A percentile compares a stretch with the other conserved stretches of the same genome.
Evolutionary conservation across 1,140 invertebrate genomes (phyloP).

Genomic region (Heliconius nattereri): DNA sequence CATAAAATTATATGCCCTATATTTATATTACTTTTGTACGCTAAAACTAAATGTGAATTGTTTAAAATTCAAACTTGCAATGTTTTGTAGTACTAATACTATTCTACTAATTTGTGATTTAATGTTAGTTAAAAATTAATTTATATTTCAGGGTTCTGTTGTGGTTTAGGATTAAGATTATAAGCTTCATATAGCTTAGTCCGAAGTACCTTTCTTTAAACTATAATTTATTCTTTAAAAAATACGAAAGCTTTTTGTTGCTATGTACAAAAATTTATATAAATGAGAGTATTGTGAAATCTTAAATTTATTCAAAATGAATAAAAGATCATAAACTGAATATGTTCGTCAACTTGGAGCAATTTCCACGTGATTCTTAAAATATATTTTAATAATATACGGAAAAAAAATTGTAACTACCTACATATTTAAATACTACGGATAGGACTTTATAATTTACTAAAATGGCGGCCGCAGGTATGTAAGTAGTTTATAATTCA

Average conservation of each 20-base stretch:
- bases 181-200: no score
- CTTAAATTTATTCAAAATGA: constrained; percentile 20
- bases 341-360: neutral
- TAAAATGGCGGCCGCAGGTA: neutral
- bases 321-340: constrained; percentile 22
- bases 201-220: no score
- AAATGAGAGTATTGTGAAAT: neutral
- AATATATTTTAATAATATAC: neutral
- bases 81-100: neutral
- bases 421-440: neutral
- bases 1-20: neutral
- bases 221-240: no score
- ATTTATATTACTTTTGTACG: neutral
- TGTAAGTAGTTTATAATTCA: neutral
- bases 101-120: no score
- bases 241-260: neutral
- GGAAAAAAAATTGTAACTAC: neutral
- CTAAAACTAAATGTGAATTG: neutral
- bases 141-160: no score
- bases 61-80: neutral
- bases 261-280: neutral
- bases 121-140: no score
- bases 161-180: no score
- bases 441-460: neutral
- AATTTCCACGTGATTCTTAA: neutral